Conservation (phyloP, 1,140 invertebrate species). For the Drosophila erecta region DNA sequence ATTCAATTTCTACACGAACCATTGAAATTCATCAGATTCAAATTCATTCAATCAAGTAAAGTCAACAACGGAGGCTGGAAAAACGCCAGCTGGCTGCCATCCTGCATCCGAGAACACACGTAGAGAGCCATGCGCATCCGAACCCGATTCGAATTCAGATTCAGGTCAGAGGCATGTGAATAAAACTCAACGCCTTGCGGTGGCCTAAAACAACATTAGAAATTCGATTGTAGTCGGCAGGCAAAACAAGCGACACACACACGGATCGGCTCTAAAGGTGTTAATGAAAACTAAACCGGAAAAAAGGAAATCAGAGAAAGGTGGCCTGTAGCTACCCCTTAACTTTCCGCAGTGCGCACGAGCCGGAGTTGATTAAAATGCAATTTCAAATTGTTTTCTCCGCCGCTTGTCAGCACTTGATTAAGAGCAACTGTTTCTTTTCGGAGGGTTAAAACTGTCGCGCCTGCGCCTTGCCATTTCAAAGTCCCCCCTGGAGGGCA, state of each 20-base stretch:
- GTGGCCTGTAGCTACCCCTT: conserved; percentile 20
- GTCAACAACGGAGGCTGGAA: conserved; percentile 60
- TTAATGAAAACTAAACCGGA: conserved; percentile 71
- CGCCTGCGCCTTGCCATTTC: conserved; percentile 25
- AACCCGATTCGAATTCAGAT: conserved; percentile 6
- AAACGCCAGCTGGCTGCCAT: conserved; percentile 54
- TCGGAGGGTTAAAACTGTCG: conserved; percentile 41
- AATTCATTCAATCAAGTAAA: conserved; percentile 58
- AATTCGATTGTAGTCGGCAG: conserved; percentile 36
- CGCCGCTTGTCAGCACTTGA: conserved; percentile 77
- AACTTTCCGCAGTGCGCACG: conserved; percentile 11
- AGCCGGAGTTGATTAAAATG: conserved; percentile 75
- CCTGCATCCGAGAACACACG: not conserved
- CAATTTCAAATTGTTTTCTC: conserved; percentile 75
- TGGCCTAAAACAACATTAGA: conserved; percentile 75
- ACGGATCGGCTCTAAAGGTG: conserved; percentile 52
- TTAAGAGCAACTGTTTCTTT: conserved; percentile 67
- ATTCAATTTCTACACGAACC: conserved; percentile 51
- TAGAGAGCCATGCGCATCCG: not conserved
- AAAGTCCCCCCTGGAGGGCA: not conserved
- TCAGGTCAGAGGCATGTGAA: conserved; percentile 10
- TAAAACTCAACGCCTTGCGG: conserved; percentile 40
- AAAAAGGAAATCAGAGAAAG: conserved; percentile 1
- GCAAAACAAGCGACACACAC: conserved; percentile 33
- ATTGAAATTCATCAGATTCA: conserved; percentile 44